phyloP scores from a whole-genome alignment of 1,140 invertebrate genomes.

The Drosophila insularis region DNA sequence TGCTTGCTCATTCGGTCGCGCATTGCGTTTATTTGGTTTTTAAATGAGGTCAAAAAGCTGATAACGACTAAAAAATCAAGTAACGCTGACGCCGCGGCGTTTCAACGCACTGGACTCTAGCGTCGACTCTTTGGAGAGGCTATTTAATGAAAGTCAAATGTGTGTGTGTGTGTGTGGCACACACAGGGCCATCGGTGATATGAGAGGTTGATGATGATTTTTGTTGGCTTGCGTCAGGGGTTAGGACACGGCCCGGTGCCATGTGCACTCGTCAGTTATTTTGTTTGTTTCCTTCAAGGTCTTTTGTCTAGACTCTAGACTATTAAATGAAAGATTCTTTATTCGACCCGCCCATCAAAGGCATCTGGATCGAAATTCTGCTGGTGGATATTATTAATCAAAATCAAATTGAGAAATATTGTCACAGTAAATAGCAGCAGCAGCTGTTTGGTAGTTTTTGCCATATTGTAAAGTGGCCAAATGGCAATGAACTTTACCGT shows the following conservation, averaged over 20 bases:
- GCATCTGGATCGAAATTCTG: constrained; percentile 32
- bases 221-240: constrained; percentile 28
- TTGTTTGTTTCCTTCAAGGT: constrained; percentile 24
- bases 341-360: constrained; percentile 44
- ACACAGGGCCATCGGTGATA: constrained; percentile 5
- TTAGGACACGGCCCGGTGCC: constrained; percentile 12
- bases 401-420: constrained; percentile 18
- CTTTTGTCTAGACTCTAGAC: constrained; percentile 48
- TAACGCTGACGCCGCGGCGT: background rate
- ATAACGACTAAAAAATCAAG: constrained; percentile 44
- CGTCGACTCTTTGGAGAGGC: background rate
- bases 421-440: background rate
- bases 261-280: background rate
- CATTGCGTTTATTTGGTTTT: constrained; percentile 71
- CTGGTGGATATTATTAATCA: constrained; percentile 11
- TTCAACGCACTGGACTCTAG: constrained; percentile 15
- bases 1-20: constrained; percentile 21
- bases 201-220: constrained; percentile 14
- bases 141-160: constrained; percentile 43
- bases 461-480: constrained; percentile 43
- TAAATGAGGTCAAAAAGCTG: constrained; percentile 78
- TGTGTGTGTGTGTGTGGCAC: constrained; percentile 1
- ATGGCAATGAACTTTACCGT: constrained; percentile 80
- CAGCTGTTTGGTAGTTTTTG: constrained; percentile 69
- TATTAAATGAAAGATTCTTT: background rate